Conservation (phyloP, 2,113 vertebrate species). For the Danio rerio region GRCz12tu NC_133190.1:33377501-33378000, state of each 20-base stretch:
- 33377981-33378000: slow-evolving; percentile 43
- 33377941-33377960: slow-evolving; percentile 21
- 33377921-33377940: slow-evolving; percentile 39
- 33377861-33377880: slow-evolving; percentile 45
- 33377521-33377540: no score
- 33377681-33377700: not conserved
- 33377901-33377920: slow-evolving; percentile 42
- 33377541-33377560: no score
- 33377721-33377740: not conserved
- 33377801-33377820: slow-evolving; percentile 60
- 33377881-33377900: slow-evolving; percentile 56
- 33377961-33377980: slow-evolving; percentile 49
- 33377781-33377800: slow-evolving; percentile 28
- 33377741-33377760: not conserved
- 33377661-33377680: no score
- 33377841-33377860: slow-evolving; percentile 65
- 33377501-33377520: no score
- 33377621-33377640: no score
- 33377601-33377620: no score
- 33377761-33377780: slow-evolving; percentile 13
- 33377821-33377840: slow-evolving; percentile 54
- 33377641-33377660: no score
- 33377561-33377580: no score
- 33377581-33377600: no score
- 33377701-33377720: not conserved